Conservation (phyloP, 2,797 vertebrate genomes). For the Nasua narica region DNA sequence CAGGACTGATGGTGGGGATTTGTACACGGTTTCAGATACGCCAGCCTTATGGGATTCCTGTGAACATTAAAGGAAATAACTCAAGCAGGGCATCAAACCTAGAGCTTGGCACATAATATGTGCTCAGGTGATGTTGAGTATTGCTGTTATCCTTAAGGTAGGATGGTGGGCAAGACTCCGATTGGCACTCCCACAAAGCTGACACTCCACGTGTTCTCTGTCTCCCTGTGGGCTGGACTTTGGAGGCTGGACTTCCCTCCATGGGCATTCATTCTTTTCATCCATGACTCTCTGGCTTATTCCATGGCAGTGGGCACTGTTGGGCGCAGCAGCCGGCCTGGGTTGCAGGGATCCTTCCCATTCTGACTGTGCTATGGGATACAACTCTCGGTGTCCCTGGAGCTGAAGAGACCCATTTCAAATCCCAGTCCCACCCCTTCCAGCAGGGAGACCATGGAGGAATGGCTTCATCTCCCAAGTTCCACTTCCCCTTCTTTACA, state of each 20-base stretch:
- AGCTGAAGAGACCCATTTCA: neutral
- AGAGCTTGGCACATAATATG: neutral
- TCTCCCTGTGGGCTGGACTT: no score
- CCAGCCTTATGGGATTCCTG: neutral
- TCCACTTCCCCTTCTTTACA: neutral
- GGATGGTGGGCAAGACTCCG: neutral
- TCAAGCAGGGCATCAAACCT: neutral
- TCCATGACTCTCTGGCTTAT: neutral
- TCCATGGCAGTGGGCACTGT: neutral
- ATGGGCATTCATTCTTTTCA: neutral
- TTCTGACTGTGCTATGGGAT: neutral
- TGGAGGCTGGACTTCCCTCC: neutral
- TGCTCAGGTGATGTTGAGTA: neutral
- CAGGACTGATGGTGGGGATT: neutral
- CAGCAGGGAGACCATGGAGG: neutral
- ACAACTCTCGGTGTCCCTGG: neutral
- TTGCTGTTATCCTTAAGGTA: neutral
- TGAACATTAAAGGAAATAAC: neutral
- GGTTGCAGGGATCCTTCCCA: neutral
- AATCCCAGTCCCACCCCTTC: no score
- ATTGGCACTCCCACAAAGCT: neutral
- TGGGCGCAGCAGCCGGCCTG: neutral
- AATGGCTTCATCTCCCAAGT: neutral
- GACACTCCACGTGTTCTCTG: rapidly evolving
- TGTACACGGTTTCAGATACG: neutral